A percentile compares a stretch with the other conserved stretches of the same genome.
These are phyloP conservation scores for Scaptomyza caliginosa DNA, from an alignment of 2,888 invertebrate species.

Conservation along the genomic window DNA sequence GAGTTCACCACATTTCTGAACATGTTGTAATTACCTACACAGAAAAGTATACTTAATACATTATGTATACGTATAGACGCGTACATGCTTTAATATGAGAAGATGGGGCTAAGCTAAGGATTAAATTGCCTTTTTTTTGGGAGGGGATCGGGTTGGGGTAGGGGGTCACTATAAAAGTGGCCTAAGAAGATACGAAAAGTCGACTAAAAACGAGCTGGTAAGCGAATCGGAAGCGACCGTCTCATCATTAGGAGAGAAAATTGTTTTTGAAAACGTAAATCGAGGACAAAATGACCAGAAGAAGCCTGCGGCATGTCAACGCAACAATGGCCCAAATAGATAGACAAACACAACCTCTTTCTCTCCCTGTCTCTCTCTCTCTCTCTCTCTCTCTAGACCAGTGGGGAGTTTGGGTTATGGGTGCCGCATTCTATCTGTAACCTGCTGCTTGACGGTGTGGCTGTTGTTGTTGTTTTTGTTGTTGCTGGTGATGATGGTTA, in stretches of 20 bases:
- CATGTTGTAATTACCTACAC: conserved; percentile 1
- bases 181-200: conserved; percentile 33
- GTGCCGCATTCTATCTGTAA: background rate
- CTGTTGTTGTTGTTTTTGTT: background rate
- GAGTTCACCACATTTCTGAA: background rate
- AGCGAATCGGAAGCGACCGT: conserved; percentile 55
- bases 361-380: background rate
- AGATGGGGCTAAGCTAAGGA: background rate
- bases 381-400: no score
- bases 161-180: conserved; percentile 16
- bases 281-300: conserved; percentile 71
- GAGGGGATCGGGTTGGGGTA: background rate
- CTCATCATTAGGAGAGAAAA: conserved; percentile 66
- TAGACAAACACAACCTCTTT: conserved; percentile 45
- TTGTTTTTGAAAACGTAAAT: conserved; percentile 75
- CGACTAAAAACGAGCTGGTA: conserved; percentile 39
- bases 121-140: conserved; percentile 27
- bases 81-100: no score
- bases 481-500: background rate
- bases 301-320: conserved; percentile 64
- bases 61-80: background rate
- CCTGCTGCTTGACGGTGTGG: conserved; percentile 1
- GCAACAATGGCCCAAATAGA: conserved; percentile 55
- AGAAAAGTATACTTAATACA: background rate
- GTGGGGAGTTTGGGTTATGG: no score